These are phyloP conservation scores for Leptinotarsa lineolata DNA, from an alignment of 1,140 invertebrate genomes.

Conservation along the genomic window DNA sequence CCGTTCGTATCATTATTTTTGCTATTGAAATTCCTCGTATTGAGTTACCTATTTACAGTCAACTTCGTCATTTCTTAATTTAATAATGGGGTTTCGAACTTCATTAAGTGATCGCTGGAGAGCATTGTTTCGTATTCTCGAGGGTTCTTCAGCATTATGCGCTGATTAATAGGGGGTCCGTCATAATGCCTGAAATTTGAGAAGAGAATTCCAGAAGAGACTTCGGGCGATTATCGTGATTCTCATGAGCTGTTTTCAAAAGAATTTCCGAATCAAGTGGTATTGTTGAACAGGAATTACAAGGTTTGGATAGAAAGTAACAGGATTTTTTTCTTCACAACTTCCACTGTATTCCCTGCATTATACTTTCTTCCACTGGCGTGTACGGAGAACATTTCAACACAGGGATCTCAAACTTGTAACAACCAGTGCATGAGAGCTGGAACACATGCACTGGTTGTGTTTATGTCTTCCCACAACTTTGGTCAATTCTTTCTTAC, in stretches of 20 bases:
- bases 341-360: too few relatives aligned
- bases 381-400: too few relatives aligned
- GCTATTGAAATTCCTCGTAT: constrained; percentile 27
- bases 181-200: constrained; percentile 6
- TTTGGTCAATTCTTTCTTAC: too few relatives aligned
- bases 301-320: too few relatives aligned
- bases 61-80: constrained; percentile 28
- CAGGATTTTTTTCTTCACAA: too few relatives aligned
- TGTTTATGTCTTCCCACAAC: too few relatives aligned
- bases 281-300: too few relatives aligned
- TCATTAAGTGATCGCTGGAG: constrained; percentile 19
- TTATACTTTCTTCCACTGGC: too few relatives aligned
- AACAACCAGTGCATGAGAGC: too few relatives aligned
- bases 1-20: constrained; percentile 26
- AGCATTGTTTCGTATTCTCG: constrained; percentile 24
- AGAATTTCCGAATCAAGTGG: background rate
- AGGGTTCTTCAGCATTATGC: constrained; percentile 4
- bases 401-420: too few relatives aligned
- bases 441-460: too few relatives aligned
- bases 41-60: constrained; percentile 26
- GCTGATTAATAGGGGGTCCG: constrained; percentile 12
- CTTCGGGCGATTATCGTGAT: background rate
- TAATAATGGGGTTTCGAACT: constrained; percentile 23
- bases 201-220: background rate
- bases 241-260: background rate